Evolutionary conservation across 2,888 invertebrate species (phyloP).

Genomic region (Enchytraeus crypticus): DNA sequence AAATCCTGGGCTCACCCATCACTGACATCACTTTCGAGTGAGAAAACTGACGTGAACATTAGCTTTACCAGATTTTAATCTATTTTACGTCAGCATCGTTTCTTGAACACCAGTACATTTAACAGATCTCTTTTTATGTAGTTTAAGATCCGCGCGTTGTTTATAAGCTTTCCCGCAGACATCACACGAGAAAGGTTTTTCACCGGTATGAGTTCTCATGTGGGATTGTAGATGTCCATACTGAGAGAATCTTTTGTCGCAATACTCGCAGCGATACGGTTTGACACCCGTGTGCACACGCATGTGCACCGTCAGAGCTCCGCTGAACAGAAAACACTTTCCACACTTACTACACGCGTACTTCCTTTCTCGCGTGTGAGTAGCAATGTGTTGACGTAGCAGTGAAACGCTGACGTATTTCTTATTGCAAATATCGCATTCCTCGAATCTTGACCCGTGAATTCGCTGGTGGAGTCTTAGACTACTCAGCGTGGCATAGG

Average conservation of each 20-base stretch:
- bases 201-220: slow-evolving; percentile 5
- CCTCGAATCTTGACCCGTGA: background rate
- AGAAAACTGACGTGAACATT: no score
- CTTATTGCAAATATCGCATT: slow-evolving; percentile 2
- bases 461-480: slow-evolving; percentile 1
- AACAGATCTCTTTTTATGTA: background rate
- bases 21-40: background rate
- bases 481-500: background rate
- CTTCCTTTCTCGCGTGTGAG: background rate
- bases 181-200: slow-evolving; percentile 5
- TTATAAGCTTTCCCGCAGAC: slow-evolving; percentile 4
- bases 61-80: no score
- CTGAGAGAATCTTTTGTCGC: slow-evolving; percentile 5
- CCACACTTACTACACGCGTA: slow-evolving; percentile 1
- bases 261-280: slow-evolving; percentile 1
- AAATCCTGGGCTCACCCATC: background rate
- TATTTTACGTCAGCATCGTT: background rate
- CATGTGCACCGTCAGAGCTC: slow-evolving; percentile 1
- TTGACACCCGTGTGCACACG: slow-evolving; percentile 7
- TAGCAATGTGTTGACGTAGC: background rate
- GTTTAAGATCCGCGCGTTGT: slow-evolving; percentile 3
- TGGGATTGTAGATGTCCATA: slow-evolving; percentile 7
- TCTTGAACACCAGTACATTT: background rate
- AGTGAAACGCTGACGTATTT: slow-evolving; percentile 1
- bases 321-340: slow-evolving; percentile 1